Evolutionary conservation across 2,113 vertebrate species (phyloP), one percentile per base, ranked within the genome.

Genomic region (Formicarius rufipectus): DNA sequence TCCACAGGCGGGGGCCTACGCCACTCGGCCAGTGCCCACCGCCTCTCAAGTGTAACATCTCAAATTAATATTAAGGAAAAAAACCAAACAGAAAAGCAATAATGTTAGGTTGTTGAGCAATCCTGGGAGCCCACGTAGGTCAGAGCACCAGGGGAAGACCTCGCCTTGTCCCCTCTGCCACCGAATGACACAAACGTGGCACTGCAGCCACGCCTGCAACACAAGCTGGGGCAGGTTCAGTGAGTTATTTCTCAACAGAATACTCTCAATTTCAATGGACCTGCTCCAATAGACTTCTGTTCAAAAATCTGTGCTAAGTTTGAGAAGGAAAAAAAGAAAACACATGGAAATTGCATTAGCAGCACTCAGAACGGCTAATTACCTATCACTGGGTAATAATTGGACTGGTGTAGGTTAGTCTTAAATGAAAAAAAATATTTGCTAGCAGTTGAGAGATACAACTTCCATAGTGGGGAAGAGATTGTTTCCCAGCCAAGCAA

Each of bases 271-370:
- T 73, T 80, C 39, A 89, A 12, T 45, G 21, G 47, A 55, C 6
- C 14, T 62, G 55, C 39, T 87, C 19, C 17, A 12, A 52, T 1
- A 56, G 7, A 74, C 18, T 35, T 79, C 20, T 30, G 16, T 49
- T 69, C 40, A 73, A 80, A 93, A 89, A 76, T 50, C 28, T 33
- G 42, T 4, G 2, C 23, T 35, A 75, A 50, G 2, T 60, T 52
- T 37, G 33, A 33, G 1, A 47, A 16, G 24, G 17, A 3, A 33
- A 60, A 63, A 25, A 69, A 69, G 31, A 17, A 24, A 19, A 1
- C 20, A 25, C 27, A 37, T 0, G 44, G 28, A 59, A 78, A 55
- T 8, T 44, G 27, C 1, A 3, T 23, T 4, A 24, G 39, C 1
- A 4, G 18, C 20, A 62, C 14, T 68, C 22, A 60, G 58, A 66